Evolutionary conservation across 92 coral and sea anemone species (phyloP), one percentile per base, ranked within the genome.

Genomic region (Porites lobata): DNA sequence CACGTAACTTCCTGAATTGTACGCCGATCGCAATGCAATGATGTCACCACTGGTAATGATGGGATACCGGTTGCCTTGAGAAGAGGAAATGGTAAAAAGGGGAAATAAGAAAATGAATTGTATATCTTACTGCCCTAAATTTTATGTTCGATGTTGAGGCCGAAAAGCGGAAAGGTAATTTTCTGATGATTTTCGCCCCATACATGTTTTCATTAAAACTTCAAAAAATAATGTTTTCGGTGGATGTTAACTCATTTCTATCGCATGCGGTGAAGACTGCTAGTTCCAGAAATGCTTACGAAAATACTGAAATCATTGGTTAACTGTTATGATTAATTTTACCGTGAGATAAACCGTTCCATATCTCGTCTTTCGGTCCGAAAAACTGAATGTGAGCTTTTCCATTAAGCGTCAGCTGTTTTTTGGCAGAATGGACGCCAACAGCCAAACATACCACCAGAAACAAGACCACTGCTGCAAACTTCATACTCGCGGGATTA

Each of bases 261-360:
- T 68, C 65, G 17, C 65, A 32, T 32, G 43, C 43, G 21, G 4
- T 65, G 24, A 17, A 64, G 7, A 17, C 22, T 6, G 9, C 11
- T 24, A 8, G 14, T 7, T 6, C 8, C 18, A n/a, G 20, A 0
- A n/a, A n/a, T 54, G 59, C 2, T 54, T 54, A 54, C 3, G 59
- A 54, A 54, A 12, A 12, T 54, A 54, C 10, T 54, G 2, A 54
- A 54, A 54, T 54, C 10, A 15, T 32, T 21, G 5, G 26, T 26
- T 32, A 11, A 18, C 3, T 52, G 20, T 1, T 21, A 1, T 24
- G 3, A 32, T 11, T 12, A 29, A 8, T 73, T 87, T 91, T 89
- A 92, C 93, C 95, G 69, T 75, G n/a, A 0, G 95, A 89, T 53
- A 92, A 88, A 69, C 86, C 95, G 72, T 90, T 92, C 95, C 95